Base-by-base conservation (phyloP, 2,888 invertebrate species). In the Drosophila leonis region DNA sequence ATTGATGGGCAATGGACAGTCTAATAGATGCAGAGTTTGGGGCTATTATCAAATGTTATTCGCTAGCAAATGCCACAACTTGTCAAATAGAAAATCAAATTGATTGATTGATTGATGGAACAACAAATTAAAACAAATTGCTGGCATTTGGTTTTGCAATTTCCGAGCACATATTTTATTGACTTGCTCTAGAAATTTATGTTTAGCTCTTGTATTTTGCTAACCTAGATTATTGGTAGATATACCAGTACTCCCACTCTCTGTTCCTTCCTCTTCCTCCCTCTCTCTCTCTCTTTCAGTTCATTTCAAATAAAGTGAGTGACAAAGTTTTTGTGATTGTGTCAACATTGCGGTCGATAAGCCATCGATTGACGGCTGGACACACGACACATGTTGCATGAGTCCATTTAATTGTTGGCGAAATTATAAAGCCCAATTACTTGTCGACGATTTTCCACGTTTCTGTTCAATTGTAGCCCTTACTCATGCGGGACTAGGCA, bases 331-430 rank as follows among this genome's bases (percentile, higher is more conserved):
- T 27, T 1, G 31, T 20, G 10, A 6, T 10, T 44, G 12, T 20
- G 42, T 20, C 42, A 33, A 24, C 42, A 15, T 12, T 10, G 31
- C 57, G 65, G 57, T 76, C 65, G 77, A 77, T 80, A 57, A n/a
- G 71, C 51, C 66, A 77, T 81, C 66, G 81, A 77, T 77, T 71
- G 72, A 2, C 27, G 10, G 2, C 15, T 8, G 31, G 4, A 46
- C 15, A 51, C 46, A 48, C 24, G 20, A 8, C 75, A 77, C 65
- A 75, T 77, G 81, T 80, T 77, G 81, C 80, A 80, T 55, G 63
- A 27, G n/a, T 31, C 13, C 51, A 51, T 51, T 33, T 20, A 31
- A 51, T 33, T 20, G 13, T 8, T 33, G 33, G 20, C 15, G 8
- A 24, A 35, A 52, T 35, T 35, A n/a, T 27, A 27, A 10, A 52